These are phyloP conservation scores for Callocephalon fimbriatum DNA, from an alignment of 2,113 vertebrate genomes.

Conservation along the genomic window DNA sequence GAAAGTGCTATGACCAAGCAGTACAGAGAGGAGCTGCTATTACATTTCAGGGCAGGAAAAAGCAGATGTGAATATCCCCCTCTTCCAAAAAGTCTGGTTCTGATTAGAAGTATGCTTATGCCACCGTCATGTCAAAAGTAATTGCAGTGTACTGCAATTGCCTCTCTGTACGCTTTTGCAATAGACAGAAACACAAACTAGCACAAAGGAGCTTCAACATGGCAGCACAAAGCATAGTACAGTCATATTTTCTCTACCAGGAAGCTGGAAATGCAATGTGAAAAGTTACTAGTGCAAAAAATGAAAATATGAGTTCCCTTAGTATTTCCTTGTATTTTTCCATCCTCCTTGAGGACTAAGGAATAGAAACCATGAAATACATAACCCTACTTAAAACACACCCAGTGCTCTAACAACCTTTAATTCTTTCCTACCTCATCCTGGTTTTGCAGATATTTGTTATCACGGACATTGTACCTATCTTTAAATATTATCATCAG, in stretches of 20 bases:
- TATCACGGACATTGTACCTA: neutral
- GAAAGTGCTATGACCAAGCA: neutral
- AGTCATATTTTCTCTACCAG: neutral
- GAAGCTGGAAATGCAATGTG: neutral
- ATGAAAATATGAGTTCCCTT: accelerated
- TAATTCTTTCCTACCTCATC: neutral
- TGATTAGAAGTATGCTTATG: neutral
- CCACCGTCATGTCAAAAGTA: neutral
- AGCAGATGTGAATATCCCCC: accelerated
- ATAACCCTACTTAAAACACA: neutral
- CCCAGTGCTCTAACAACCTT: neutral
- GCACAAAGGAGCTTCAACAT: neutral
- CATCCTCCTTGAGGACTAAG: neutral
- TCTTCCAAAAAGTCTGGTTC: neutral
- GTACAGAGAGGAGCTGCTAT: neutral
- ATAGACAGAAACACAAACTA: neutral
- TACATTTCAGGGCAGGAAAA: neutral
- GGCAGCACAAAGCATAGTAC: neutral
- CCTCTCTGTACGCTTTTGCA: neutral
- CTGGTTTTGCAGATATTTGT: neutral
- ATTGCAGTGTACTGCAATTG: neutral
- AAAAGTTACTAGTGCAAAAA: neutral
- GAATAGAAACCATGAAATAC: neutral
- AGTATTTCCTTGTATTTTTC: neutral
- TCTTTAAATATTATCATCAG: neutral